Evolutionary conservation across 1,140 invertebrate genomes (phyloP).

Genomic region (Globodera ellingtonae): DNA sequence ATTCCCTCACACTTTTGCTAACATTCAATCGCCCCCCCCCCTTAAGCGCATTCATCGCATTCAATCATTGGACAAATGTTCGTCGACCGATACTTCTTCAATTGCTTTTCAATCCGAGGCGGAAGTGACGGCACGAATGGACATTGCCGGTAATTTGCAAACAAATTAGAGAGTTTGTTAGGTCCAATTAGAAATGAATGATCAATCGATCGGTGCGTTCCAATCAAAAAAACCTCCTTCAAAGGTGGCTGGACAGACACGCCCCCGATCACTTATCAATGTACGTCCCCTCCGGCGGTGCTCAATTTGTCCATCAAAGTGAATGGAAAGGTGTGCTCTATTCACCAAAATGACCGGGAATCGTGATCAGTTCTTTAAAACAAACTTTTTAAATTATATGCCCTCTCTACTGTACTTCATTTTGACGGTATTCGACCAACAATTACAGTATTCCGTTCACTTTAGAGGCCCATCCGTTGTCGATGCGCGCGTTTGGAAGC

Average conservation of each 20-base stretch:
- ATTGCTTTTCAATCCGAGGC: background rate
- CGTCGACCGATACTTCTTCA: too few relatives aligned
- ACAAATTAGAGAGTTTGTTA: slow-evolving; percentile 39
- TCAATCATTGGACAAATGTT: background rate
- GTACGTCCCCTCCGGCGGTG: slow-evolving; percentile 26
- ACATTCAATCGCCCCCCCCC: background rate
- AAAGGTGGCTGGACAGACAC: slow-evolving; percentile 55
- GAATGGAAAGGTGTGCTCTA: slow-evolving; percentile 48
- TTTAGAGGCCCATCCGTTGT: slow-evolving; percentile 15
- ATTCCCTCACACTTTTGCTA: background rate
- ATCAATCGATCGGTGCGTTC: too few relatives aligned
- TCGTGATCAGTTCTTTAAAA: background rate
- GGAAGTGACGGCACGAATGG: slow-evolving; percentile 6
- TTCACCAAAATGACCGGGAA: background rate
- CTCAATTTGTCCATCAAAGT: slow-evolving; percentile 48
- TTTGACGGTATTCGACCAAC: background rate
- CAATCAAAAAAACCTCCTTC: background rate
- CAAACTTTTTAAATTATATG: background rate
- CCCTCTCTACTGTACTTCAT: too few relatives aligned
- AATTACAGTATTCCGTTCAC: too few relatives aligned
- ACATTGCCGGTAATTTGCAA: slow-evolving; percentile 7
- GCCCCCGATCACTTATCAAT: slow-evolving; percentile 55
- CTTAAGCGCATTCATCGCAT: background rate
- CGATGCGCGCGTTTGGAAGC: slow-evolving; percentile 8
- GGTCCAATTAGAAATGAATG: background rate